A percentile compares a stretch with the other conserved stretches of the same genome.
Conservation (phyloP, 2,888 invertebrate genomes). For the Pachydiplax longipennis region DNA sequence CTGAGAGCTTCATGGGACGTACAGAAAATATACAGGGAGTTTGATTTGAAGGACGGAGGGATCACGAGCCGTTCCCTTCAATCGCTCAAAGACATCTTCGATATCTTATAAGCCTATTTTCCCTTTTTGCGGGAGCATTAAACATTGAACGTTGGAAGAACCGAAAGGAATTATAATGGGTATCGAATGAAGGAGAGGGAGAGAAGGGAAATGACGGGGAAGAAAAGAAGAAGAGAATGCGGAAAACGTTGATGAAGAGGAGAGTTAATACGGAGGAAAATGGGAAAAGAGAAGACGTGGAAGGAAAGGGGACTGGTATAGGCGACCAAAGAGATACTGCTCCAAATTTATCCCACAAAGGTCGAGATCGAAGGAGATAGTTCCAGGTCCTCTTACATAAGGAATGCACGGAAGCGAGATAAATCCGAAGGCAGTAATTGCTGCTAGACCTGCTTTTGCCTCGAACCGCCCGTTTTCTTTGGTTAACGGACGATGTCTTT, state of each 20-base stretch:
- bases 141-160: background rate
- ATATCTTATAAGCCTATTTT: no score
- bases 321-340: background rate
- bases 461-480: background rate
- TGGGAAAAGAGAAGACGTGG: background rate
- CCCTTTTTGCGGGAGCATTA: background rate
- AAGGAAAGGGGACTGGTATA: background rate
- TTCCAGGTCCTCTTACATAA: background rate
- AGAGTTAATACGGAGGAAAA: background rate
- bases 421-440: background rate
- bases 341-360: background rate
- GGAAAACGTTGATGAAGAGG: background rate
- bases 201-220: background rate
- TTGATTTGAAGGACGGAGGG: no score
- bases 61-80: no score
- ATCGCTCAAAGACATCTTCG: no score
- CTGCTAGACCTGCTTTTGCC: background rate
- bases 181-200: background rate
- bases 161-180: background rate
- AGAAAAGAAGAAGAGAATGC: no score
- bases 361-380: background rate
- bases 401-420: background rate
- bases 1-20: no score
- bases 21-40: no score
- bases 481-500: background rate